Percentiles rank a stretch among this genome's conserved stretches.
Conservation (phyloP, 2,113 vertebrate species). For the Mohoua ochrocephala region DNA sequence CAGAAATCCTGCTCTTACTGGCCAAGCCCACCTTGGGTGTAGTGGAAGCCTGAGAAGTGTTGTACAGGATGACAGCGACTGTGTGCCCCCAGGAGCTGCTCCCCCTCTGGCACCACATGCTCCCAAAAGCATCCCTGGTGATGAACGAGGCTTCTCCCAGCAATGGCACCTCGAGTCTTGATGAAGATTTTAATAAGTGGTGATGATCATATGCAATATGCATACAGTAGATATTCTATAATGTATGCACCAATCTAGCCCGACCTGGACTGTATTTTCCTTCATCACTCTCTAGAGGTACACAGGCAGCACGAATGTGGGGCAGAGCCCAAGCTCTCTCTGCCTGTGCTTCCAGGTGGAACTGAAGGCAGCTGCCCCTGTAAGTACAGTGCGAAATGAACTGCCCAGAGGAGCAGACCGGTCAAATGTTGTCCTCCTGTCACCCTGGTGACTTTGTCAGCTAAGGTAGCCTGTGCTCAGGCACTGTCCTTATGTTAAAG, state of each 20-base stretch:
- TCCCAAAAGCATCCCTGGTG: neutral
- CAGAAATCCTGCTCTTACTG: neutral
- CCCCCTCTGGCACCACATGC: neutral
- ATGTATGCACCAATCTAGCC: neutral
- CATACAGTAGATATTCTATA: neutral
- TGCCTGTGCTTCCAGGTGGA: neutral
- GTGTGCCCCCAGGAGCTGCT: neutral
- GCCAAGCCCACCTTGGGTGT: neutral
- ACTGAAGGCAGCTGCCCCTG: neutral
- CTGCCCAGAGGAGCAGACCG: neutral
- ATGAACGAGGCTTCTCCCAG: neutral
- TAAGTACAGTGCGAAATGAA: neutral
- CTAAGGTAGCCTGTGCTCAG: neutral
- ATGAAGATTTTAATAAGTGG: neutral
- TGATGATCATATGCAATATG: neutral
- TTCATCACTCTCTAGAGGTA: neutral
- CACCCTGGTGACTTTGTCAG: neutral
- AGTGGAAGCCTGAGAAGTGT: neutral
- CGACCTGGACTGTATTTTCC: neutral
- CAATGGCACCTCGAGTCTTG: neutral
- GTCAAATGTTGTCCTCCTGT: neutral
- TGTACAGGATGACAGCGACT: neutral
- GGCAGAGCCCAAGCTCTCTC: neutral
- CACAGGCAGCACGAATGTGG: fast-evolving
- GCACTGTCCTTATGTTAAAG: neutral